A percentile compares a stretch with the other conserved stretches of the same genome.
Evolutionary conservation across 1,140 invertebrate genomes (phyloP).

Genomic region (Phocides pigmalion): DNA sequence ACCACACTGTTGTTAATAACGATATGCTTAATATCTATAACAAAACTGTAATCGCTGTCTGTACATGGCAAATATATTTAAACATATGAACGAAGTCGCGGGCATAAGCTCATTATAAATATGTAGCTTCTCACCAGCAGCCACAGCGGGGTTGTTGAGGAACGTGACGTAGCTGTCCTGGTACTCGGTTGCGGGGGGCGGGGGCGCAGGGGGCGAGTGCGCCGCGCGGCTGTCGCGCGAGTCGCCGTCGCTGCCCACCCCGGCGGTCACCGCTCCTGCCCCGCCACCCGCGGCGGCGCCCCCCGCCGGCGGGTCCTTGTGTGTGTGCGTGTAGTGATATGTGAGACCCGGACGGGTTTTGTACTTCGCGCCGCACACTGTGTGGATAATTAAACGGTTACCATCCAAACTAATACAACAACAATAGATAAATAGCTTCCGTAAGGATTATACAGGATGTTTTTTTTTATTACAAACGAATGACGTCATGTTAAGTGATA

Average conservation of each 20-base stretch:
- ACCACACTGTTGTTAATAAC: too few relatives aligned
- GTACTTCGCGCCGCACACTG: conserved; percentile 98
- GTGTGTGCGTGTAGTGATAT: conserved; percentile 98
- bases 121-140: conserved; percentile 47
- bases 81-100: too few relatives aligned
- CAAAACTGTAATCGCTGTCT: too few relatives aligned
- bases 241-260: conserved; percentile 67
- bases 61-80: too few relatives aligned
- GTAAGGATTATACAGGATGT: neutral
- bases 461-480: too few relatives aligned
- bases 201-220: conserved; percentile 50
- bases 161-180: conserved; percentile 89
- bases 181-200: conserved; percentile 79
- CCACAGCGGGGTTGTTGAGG: conserved; percentile 86
- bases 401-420: neutral
- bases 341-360: conserved; percentile 98
- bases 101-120: too few relatives aligned
- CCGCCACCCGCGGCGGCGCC: too few relatives aligned
- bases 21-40: too few relatives aligned
- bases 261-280: conserved; percentile 60
- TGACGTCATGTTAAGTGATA: too few relatives aligned
- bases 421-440: too few relatives aligned
- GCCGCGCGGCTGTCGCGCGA: conserved; percentile 64
- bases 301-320: conserved; percentile 88
- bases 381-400: conserved; percentile 9